Evolutionary conservation across 2,113 vertebrate genomes (phyloP).

Genomic region (Dasypus novemcinctus): DNA sequence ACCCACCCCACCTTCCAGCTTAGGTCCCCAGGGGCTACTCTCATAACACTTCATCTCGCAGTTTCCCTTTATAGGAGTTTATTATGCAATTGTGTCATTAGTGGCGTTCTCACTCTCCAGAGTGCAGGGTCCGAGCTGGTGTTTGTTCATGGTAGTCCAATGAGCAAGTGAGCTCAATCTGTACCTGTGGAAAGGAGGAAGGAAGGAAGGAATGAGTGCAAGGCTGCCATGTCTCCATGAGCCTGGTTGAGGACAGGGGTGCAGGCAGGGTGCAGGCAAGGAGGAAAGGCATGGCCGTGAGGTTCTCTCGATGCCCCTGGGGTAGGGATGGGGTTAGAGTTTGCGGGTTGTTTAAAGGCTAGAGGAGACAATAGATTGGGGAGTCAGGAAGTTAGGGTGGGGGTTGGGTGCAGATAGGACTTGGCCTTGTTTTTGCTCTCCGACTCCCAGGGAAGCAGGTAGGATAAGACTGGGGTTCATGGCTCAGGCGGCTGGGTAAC

Average conservation of each 20-base stretch:
- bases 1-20: fast-evolving
- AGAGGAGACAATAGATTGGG: neutral
- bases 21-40: no score
- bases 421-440: neutral
- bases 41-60: neutral
- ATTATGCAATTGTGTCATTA: neutral
- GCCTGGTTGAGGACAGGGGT: neutral
- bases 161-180: no score
- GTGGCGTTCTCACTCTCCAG: neutral
- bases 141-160: neutral
- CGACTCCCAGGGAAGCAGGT: neutral
- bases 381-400: neutral
- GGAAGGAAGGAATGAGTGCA: neutral
- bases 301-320: neutral
- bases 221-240: no score
- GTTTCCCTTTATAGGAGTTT: neutral
- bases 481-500: fast-evolving
- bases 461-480: neutral
- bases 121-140: no score
- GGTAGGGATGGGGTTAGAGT: neutral
- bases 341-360: neutral
- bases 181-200: neutral
- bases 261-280: no score
- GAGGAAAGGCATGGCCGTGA: neutral
- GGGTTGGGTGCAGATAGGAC: neutral